A percentile compares a stretch with the other conserved stretches of the same genome.
Conservation (phyloP, 2,888 invertebrate genomes). For the Cotesia congregata region DNA sequence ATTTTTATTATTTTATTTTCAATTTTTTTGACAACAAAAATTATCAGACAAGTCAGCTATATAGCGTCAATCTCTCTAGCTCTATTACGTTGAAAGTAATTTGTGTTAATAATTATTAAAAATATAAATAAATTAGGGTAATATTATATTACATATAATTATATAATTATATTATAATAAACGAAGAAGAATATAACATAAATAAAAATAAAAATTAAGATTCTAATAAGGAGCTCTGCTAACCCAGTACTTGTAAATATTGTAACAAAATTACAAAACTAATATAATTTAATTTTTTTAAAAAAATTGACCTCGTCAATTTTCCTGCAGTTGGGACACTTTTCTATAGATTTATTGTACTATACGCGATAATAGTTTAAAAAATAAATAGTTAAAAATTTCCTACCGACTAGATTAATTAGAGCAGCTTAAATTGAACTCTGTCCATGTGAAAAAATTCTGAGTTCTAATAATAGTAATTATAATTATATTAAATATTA, state of each 20-base stretch:
- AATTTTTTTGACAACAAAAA: too few species aligned
- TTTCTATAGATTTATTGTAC: conserved; percentile 15
- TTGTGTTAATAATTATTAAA: background rate
- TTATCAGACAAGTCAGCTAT: too few species aligned
- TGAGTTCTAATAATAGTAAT: background rate
- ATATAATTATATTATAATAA: background rate
- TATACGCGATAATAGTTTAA: background rate
- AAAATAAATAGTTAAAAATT: conserved; percentile 1
- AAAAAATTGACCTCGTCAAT: background rate
- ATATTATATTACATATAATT: background rate
- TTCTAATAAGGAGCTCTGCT: background rate
- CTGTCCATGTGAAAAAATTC: conserved; percentile 15
- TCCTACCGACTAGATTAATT: background rate
- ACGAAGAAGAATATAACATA: background rate
- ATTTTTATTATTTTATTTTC: too few species aligned
- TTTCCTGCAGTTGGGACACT: background rate
- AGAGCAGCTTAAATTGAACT: background rate
- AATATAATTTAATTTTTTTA: background rate
- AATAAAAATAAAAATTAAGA: background rate
- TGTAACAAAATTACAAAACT: background rate
- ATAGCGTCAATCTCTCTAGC: background rate
- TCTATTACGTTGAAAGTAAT: background rate
- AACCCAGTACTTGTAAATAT: background rate
- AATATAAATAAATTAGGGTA: background rate
- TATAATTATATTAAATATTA: too few species aligned